Evolutionary conservation across 2,797 vertebrate genomes (phyloP).

Genomic region (Crocidura indochinensis): DNA sequence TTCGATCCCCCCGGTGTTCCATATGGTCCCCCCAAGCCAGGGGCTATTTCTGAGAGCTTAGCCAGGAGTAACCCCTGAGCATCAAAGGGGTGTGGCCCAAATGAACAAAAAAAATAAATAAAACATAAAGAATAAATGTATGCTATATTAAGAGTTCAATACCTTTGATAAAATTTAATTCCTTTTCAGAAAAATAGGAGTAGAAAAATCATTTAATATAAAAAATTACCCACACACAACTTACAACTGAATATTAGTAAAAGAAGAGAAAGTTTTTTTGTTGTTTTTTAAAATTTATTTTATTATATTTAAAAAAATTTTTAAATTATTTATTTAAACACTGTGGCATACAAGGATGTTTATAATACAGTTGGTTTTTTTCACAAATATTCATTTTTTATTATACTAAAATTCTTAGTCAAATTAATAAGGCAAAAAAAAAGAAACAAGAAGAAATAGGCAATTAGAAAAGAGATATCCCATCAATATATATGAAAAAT

Average conservation of each 20-base stretch:
- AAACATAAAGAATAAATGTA: neutral
- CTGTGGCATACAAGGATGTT: too few species aligned
- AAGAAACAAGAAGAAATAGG: neutral
- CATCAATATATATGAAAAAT: neutral
- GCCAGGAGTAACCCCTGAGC: too few species aligned
- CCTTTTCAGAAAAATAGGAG: neutral
- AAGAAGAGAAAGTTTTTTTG: neutral
- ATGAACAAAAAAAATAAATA: too few species aligned
- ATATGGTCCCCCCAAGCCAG: too few species aligned
- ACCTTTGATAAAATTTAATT: neutral
- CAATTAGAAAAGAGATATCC: neutral
- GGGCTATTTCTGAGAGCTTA: too few species aligned
- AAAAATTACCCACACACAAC: neutral
- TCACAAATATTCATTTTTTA: neutral
- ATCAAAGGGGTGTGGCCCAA: too few species aligned
- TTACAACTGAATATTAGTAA: neutral
- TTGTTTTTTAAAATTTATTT: too few species aligned
- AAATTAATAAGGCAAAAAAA: neutral
- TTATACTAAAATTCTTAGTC: neutral
- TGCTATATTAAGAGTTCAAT: neutral
- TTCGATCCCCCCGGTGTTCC: too few species aligned
- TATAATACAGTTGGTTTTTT: too few species aligned
- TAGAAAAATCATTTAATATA: neutral
- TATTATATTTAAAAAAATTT: too few species aligned
- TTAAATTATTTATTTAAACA: too few species aligned